Conservation (phyloP, 2,888 invertebrate species). For the Coelopa pilipes region DNA sequence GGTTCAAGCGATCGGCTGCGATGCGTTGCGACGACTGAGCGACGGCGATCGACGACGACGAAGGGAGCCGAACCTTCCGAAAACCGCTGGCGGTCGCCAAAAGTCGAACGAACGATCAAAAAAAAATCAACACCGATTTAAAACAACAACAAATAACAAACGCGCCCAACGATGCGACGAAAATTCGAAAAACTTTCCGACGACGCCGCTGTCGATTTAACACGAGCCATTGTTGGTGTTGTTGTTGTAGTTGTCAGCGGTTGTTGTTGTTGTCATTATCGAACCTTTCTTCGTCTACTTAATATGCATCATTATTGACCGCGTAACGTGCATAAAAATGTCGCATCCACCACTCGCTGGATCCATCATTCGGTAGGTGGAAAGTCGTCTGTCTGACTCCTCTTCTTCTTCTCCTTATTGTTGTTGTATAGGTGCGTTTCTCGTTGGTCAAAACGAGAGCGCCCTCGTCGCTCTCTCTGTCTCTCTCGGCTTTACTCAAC, state of each 20-base stretch:
- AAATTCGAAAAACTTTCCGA: conserved; percentile 14
- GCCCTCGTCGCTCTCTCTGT: too few relatives aligned
- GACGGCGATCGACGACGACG: background rate
- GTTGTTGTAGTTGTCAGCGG: conserved; percentile 1
- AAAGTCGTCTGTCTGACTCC: background rate
- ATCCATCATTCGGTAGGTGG: conserved; percentile 16
- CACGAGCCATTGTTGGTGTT: background rate
- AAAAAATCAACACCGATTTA: background rate
- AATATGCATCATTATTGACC: conserved; percentile 24
- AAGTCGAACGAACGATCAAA: background rate
- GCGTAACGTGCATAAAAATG: conserved; percentile 11
- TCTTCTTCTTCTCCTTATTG: conserved; percentile 13
- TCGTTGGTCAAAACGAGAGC: background rate
- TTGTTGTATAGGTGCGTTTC: background rate
- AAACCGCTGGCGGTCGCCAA: too few relatives aligned
- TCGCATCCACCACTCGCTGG: conserved; percentile 9
- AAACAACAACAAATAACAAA: background rate
- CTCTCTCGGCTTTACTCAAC: too few relatives aligned
- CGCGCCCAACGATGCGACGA: background rate
- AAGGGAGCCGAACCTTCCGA: too few relatives aligned
- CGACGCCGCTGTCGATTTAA: background rate
- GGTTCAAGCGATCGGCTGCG: background rate
- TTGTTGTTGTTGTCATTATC: background rate
- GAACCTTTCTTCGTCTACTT: conserved; percentile 5
- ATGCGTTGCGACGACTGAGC: background rate